Evolutionary conservation across 2,888 invertebrate species (phyloP).

Genomic region (Dexiosoma caninum): DNA sequence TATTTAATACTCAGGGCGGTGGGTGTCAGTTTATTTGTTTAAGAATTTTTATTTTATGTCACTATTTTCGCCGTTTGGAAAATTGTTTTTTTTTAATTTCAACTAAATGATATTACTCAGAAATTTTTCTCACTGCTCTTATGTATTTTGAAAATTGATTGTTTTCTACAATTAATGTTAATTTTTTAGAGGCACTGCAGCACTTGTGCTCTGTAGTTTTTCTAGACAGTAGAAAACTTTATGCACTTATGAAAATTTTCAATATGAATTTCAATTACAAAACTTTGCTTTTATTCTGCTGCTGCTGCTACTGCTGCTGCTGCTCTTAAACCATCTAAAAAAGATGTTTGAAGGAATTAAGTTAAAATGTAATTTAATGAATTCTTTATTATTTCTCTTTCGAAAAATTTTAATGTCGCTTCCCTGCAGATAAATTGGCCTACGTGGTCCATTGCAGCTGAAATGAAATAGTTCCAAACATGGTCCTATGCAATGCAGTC

Average conservation of each 20-base stretch:
- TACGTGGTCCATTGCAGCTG: too few species aligned
- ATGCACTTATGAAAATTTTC: slow-evolving; percentile 52
- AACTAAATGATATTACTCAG: too few species aligned
- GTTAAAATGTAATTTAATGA: too few species aligned
- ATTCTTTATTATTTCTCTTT: too few species aligned
- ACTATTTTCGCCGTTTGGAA: neutral
- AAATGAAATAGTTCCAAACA: too few species aligned
- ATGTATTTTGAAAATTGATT: slow-evolving; percentile 11
- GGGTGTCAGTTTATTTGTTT: neutral
- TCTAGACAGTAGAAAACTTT: slow-evolving; percentile 35
- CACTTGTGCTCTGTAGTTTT: slow-evolving; percentile 43
- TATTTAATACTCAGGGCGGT: slow-evolving; percentile 5
- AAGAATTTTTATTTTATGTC: neutral
- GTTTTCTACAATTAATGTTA: slow-evolving; percentile 33
- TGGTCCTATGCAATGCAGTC: too few species aligned
- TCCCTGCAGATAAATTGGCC: too few species aligned
- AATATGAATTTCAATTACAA: slow-evolving; percentile 61
- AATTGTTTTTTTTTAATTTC: neutral
- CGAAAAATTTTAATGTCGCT: too few species aligned
- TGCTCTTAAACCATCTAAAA: neutral
- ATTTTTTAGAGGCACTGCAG: slow-evolving; percentile 6
- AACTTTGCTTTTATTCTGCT: slow-evolving; percentile 21
- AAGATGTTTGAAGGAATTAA: neutral
- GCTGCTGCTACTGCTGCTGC: neutral
- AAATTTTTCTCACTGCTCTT: neutral